These are phyloP conservation scores for Cetonia aurata DNA, from an alignment of 2,888 invertebrate genomes.

Conservation along the genomic window DNA sequence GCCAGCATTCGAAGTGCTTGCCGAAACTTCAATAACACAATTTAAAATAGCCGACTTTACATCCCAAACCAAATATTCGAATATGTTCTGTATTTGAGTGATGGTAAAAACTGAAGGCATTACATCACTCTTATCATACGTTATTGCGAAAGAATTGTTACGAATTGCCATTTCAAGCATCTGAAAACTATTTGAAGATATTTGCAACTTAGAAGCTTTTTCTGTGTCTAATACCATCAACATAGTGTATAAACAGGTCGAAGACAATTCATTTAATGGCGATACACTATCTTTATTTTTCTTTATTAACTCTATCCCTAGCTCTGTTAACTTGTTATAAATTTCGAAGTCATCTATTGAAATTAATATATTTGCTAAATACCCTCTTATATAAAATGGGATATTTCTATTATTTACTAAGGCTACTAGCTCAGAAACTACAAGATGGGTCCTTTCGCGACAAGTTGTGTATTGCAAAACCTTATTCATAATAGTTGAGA, in stretches of 20 bases:
- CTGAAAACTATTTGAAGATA: constrained; percentile 68
- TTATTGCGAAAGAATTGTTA: constrained; percentile 69
- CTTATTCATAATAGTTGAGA: constrained; percentile 74
- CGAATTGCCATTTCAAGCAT: constrained; percentile 71
- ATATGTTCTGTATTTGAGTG: constrained; percentile 71
- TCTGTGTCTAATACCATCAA: constrained; percentile 56
- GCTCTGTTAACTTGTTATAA: constrained; percentile 55
- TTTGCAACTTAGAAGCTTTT: constrained; percentile 53
- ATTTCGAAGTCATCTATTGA: constrained; percentile 56
- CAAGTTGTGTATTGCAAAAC: constrained; percentile 66
- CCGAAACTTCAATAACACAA: constrained; percentile 70
- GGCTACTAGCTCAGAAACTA: constrained; percentile 54
- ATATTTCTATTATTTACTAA: constrained; percentile 59
- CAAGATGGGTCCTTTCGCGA: constrained; percentile 59
- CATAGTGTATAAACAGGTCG: constrained; percentile 54
- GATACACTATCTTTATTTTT: constrained; percentile 48
- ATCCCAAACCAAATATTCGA: constrained; percentile 68
- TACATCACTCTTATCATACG: neutral
- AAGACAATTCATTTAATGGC: constrained; percentile 50
- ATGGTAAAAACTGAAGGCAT: constrained; percentile 66
- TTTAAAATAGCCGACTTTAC: constrained; percentile 68
- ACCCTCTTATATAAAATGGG: constrained; percentile 65
- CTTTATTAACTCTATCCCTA: constrained; percentile 55
- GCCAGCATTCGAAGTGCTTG: constrained; percentile 72
- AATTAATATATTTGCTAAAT: constrained; percentile 59